These are phyloP conservation scores for Galbula dea DNA, from an alignment of 2,113 vertebrate species.

Conservation along the genomic window DNA sequence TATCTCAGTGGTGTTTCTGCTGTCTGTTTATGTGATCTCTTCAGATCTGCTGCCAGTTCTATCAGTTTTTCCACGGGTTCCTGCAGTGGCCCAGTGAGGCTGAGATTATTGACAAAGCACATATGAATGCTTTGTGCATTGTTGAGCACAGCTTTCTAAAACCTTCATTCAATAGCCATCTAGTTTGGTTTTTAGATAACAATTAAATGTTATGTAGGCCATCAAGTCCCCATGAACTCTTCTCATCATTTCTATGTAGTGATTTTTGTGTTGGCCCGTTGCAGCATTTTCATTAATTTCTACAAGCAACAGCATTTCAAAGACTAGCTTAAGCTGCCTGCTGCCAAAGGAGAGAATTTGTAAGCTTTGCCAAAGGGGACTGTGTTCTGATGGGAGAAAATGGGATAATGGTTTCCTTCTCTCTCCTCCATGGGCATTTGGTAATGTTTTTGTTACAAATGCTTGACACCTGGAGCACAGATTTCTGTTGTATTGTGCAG, in stretches of 20 bases:
- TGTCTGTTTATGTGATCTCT: not conserved
- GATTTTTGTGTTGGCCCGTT: not conserved
- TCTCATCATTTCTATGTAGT: not conserved
- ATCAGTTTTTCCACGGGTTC: not conserved
- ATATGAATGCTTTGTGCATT: not conserved
- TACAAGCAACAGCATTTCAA: not conserved
- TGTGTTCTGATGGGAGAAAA: not conserved
- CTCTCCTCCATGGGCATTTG: accelerated
- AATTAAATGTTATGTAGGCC: not conserved
- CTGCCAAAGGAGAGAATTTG: not conserved
- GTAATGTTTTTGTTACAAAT: not conserved
- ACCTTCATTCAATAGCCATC: not conserved
- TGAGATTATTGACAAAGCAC: not conserved
- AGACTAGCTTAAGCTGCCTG: not conserved
- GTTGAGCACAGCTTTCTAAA: not conserved
- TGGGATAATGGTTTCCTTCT: not conserved
- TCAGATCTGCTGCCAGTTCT: not conserved
- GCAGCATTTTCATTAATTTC: not conserved
- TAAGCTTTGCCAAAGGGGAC: not conserved
- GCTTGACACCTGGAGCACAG: not conserved
- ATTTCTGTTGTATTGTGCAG: not conserved
- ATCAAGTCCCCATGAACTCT: not conserved
- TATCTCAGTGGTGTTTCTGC: not conserved
- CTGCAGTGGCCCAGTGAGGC: not conserved
- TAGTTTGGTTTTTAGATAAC: not conserved